phyloP scores from a whole-genome alignment of 2,888 invertebrate genomes.

The Megalurothrips usitatus region DNA sequence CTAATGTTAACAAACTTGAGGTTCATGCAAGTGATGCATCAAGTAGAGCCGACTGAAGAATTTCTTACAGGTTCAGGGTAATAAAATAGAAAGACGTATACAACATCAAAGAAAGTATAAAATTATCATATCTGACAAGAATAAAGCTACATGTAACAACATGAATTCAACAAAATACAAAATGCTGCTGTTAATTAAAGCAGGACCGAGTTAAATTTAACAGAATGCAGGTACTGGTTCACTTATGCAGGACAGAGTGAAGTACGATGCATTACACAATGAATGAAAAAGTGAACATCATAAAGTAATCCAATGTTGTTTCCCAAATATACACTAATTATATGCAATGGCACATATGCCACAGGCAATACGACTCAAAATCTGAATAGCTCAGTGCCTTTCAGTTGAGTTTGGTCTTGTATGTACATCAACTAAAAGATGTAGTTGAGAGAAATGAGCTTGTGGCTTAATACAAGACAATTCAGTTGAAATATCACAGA shows the following conservation, averaged over 20 bases:
- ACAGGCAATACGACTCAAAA: constrained; percentile 9
- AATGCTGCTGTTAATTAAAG: constrained; percentile 1
- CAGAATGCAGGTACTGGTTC: constrained; percentile 16
- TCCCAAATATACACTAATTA: constrained; percentile 17
- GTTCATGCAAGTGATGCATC: no score
- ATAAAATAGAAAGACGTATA: constrained; percentile 20
- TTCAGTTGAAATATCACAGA: constrained; percentile 25
- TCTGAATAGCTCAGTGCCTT: constrained; percentile 19
- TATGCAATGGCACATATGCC: constrained; percentile 22
- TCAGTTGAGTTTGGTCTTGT: constrained; percentile 22
- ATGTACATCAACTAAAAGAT: constrained; percentile 10
- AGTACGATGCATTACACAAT: background rate
- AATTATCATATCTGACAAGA: constrained; percentile 21
- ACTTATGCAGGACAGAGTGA: background rate
- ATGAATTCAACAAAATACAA: constrained; percentile 21
- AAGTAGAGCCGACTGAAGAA: background rate
- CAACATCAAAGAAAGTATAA: constrained; percentile 15
- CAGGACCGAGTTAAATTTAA: background rate
- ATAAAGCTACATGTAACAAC: constrained; percentile 20
- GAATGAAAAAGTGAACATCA: constrained; percentile 1
- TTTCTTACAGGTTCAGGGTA: background rate
- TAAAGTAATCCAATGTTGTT: background rate
- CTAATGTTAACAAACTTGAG: no score
- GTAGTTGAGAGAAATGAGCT: constrained; percentile 20
- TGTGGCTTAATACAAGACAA: constrained; percentile 23